Evolutionary conservation across 1,140 invertebrate genomes (phyloP).

Genomic region (Dendrolimus kikuchii): DNA sequence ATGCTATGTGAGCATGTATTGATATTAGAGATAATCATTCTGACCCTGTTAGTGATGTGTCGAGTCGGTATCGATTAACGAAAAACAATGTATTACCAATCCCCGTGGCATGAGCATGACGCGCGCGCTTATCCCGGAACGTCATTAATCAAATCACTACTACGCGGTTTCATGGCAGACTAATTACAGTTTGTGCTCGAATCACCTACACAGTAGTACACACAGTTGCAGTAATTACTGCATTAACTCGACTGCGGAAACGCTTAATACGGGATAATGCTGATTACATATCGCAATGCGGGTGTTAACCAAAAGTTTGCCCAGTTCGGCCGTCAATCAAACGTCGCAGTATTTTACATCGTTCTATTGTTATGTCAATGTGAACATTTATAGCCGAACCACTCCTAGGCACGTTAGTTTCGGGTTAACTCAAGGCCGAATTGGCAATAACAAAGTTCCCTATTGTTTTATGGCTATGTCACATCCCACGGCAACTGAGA

Average conservation of each 20-base stretch:
- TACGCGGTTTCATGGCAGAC: constrained; percentile 48
- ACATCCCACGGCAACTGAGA: too few relatives aligned
- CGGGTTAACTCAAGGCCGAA: constrained; percentile 1
- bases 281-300: constrained; percentile 30
- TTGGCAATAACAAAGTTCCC: not conserved
- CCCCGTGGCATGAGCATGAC: constrained; percentile 16
- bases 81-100: constrained; percentile 23
- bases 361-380: constrained; percentile 17
- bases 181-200: constrained; percentile 51
- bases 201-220: constrained; percentile 27
- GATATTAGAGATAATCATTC: too few relatives aligned
- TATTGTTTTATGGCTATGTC: too few relatives aligned
- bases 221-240: constrained; percentile 34
- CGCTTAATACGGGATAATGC: constrained; percentile 34
- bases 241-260: constrained; percentile 31
- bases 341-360: constrained; percentile 14
- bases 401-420: constrained; percentile 2
- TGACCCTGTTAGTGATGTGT: constrained; percentile 10
- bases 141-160: constrained; percentile 57
- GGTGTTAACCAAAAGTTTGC: constrained; percentile 24
- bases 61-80: constrained; percentile 23
- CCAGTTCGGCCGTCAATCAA: constrained; percentile 23
- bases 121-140: constrained; percentile 20
- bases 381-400: constrained; percentile 4
- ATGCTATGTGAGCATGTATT: too few relatives aligned